A percentile compares a stretch with the other conserved stretches of the same genome.
phyloP scores from a whole-genome alignment of 2,797 vertebrate species.

The Falco peregrinus region DNA sequence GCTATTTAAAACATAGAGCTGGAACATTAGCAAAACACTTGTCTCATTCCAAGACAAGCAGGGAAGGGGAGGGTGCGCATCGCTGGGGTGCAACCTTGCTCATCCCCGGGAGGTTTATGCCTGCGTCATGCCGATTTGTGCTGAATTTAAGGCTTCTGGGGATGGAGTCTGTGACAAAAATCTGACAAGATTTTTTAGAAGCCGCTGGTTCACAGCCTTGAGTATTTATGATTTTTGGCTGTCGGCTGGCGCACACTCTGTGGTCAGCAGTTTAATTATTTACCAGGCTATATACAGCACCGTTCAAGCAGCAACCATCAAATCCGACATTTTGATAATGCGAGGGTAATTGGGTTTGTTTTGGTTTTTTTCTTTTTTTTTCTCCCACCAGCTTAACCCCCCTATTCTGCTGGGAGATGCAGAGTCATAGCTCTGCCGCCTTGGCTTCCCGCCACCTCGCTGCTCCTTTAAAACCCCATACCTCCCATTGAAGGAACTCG shows the following conservation, averaged over 20 bases:
- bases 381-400: neutral
- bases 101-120: neutral
- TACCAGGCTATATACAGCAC: neutral
- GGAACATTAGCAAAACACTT: constrained; percentile 60
- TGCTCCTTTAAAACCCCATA: constrained; percentile 77
- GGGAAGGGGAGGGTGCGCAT: constrained; percentile 2
- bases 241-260: neutral
- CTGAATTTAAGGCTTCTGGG: constrained; percentile 29
- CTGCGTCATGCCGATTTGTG: neutral
- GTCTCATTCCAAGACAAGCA: constrained; percentile 49
- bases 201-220: neutral
- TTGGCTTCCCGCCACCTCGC: constrained; percentile 63
- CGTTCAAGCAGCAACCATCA: neutral
- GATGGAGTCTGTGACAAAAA: constrained; percentile 26
- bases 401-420: constrained; percentile 55
- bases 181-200: constrained; percentile 23
- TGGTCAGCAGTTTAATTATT: constrained; percentile 58
- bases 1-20: constrained; percentile 63
- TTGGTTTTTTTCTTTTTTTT: neutral
- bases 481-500: constrained; percentile 81
- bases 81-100: neutral
- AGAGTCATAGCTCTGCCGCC: constrained; percentile 57
- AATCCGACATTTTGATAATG: constrained; percentile 20
- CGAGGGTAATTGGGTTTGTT: neutral
- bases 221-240: constrained; percentile 42